These are phyloP conservation scores for Solen grandis DNA, from an alignment of 1,140 invertebrate species.

Conservation along the genomic window DNA sequence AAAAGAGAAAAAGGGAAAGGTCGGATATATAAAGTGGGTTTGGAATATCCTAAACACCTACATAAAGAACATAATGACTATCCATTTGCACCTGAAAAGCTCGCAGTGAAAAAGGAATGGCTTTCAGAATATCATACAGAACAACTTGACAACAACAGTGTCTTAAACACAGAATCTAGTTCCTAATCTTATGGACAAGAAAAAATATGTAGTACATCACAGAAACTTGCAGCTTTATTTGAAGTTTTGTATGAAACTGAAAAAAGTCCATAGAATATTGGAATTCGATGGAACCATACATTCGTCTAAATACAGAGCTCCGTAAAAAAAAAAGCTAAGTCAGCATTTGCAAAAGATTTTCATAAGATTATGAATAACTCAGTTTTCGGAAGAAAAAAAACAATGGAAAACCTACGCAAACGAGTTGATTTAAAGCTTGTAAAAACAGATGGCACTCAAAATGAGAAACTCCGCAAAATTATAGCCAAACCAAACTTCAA, in stretches of 20 bases:
- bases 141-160: no score
- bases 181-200: conserved; percentile 50
- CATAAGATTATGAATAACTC: no score
- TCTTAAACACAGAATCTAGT: conserved; percentile 61
- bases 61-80: conserved; percentile 47
- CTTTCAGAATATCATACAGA: no score
- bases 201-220: conserved; percentile 61
- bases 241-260: conserved; percentile 36
- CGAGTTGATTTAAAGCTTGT: conserved; percentile 22
- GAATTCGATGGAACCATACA: conserved; percentile 48
- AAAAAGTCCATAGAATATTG: conserved; percentile 50
- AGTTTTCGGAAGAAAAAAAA: no score
- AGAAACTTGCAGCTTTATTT: conserved; percentile 54
- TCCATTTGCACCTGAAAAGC: conserved; percentile 27
- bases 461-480: no score
- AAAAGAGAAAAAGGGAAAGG: neutral
- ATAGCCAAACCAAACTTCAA: conserved; percentile 38
- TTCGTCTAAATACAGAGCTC: no score
- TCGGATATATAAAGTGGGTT: neutral
- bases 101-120: conserved; percentile 10
- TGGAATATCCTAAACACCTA: no score
- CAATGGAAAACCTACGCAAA: conserved; percentile 34
- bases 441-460: conserved; percentile 9
- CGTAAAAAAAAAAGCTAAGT: no score
- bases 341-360: no score